A percentile compares a stretch with the other conserved stretches of the same genome.
These are phyloP conservation scores for Misgurnus anguillicaudatus DNA, from an alignment of 2,113 vertebrate genomes.

Conservation along the genomic window DNA sequence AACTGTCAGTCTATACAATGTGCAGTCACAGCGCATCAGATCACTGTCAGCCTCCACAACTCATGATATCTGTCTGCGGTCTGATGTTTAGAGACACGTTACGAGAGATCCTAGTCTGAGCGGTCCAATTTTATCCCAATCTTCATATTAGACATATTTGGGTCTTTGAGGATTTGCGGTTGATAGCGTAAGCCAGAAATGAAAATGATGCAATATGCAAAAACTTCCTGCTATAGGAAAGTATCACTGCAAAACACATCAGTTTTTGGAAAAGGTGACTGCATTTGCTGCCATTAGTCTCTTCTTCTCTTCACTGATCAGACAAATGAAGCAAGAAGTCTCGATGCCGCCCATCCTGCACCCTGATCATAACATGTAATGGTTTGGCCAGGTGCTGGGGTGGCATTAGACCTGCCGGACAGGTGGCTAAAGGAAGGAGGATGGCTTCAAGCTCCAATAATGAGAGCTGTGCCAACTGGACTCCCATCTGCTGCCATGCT, in stretches of 20 bases:
- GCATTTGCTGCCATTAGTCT: slow-evolving; percentile 54
- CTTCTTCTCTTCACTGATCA: slow-evolving; percentile 50
- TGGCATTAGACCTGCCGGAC: slow-evolving; percentile 73
- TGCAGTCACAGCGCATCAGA: slow-evolving; percentile 18
- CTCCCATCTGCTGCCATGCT: slow-evolving; percentile 73
- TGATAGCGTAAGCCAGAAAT: background rate
- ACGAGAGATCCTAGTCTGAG: background rate
- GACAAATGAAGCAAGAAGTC: slow-evolving; percentile 61
- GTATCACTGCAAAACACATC: slow-evolving; percentile 14
- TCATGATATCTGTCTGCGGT: slow-evolving; percentile 43
- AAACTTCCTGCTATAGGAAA: slow-evolving; percentile 15
- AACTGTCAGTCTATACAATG: slow-evolving; percentile 5
- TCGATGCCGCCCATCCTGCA: slow-evolving; percentile 65
- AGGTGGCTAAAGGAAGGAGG: slow-evolving; percentile 67
- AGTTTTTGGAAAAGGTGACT: slow-evolving; percentile 43
- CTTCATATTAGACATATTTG: slow-evolving; percentile 7
- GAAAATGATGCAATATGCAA: slow-evolving; percentile 15
- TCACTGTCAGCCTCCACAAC: slow-evolving; percentile 54
- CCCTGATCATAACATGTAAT: slow-evolving; percentile 72
- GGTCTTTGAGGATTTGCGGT: slow-evolving; percentile 21
- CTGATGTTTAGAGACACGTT: slow-evolving; percentile 20
- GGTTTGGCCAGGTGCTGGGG: slow-evolving; percentile 70
- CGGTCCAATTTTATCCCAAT: slow-evolving; percentile 9
- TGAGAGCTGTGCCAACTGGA: slow-evolving; percentile 70
- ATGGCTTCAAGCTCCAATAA: slow-evolving; percentile 69